Conservation (phyloP, 2,888 invertebrate species). For the Caenorhabditis sinica region DNA sequence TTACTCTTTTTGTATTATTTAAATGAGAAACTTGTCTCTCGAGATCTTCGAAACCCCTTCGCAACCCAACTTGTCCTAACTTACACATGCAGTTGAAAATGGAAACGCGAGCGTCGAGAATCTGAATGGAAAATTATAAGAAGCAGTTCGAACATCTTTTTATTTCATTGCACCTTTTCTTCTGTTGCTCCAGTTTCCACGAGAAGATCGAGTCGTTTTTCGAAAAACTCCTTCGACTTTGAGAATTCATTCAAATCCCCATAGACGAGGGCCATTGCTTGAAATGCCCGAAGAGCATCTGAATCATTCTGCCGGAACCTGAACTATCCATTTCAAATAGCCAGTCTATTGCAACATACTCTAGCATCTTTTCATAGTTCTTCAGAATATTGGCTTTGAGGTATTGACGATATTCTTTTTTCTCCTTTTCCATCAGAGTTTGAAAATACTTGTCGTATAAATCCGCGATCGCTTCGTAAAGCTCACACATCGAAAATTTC, state of each 20-base stretch:
- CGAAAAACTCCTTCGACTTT: constrained; percentile 22
- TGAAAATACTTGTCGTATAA: constrained; percentile 56
- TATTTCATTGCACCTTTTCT: constrained; percentile 13
- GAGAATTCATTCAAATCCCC: constrained; percentile 17
- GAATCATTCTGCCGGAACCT: constrained; percentile 41
- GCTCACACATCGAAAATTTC: constrained; percentile 32
- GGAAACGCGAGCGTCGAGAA: constrained; percentile 45
- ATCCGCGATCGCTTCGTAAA: constrained; percentile 60
- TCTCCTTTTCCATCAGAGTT: constrained; percentile 51
- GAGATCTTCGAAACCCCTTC: constrained; percentile 32
- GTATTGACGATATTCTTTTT: constrained; percentile 43
- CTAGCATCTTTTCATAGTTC: constrained; percentile 56
- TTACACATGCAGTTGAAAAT: constrained; percentile 57
- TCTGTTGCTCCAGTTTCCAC: not conserved
- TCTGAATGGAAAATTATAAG: constrained; percentile 29
- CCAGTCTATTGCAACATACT: too few relatives aligned
- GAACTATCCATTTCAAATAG: not conserved
- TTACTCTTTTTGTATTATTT: constrained; percentile 6
- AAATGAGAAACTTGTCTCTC: constrained; percentile 1
- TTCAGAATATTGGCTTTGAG: constrained; percentile 36
- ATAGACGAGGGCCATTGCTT: constrained; percentile 46
- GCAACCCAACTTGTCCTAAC: not conserved
- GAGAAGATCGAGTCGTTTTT: constrained; percentile 43
- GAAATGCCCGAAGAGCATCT: constrained; percentile 42
- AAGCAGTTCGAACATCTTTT: not conserved